A percentile compares a stretch with the other conserved stretches of the same genome.
Evolutionary conservation across 1,140 invertebrate species (phyloP).

Genomic region (Dendroctonus ponderosae): DNA sequence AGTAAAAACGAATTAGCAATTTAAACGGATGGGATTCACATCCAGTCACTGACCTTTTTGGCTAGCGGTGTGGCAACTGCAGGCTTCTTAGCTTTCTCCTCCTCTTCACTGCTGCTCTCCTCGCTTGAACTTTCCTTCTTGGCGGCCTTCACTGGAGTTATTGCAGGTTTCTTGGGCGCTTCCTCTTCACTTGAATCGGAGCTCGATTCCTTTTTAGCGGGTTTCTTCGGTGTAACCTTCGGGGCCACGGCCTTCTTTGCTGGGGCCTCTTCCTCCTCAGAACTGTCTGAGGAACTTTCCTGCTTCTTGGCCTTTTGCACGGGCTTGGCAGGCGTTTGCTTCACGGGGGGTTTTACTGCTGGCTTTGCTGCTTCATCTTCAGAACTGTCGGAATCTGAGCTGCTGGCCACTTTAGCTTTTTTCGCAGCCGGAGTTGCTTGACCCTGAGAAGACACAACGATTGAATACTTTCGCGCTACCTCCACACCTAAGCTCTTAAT

Average conservation of each 20-base stretch:
- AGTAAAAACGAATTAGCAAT: not conserved
- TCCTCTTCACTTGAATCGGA: slow-evolving; percentile 44
- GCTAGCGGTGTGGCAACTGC: not conserved
- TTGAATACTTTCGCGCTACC: no score
- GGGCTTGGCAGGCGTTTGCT: not conserved
- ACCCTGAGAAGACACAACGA: slow-evolving; percentile 20
- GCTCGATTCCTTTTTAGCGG: not conserved
- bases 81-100: slow-evolving; percentile 1
- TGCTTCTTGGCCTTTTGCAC: slow-evolving; percentile 3
- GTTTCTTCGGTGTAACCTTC: not conserved
- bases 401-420: slow-evolving; percentile 10
- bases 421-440: slow-evolving; percentile 39
- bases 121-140: slow-evolving; percentile 44
- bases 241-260: slow-evolving; percentile 13
- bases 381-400: slow-evolving; percentile 30
- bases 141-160: slow-evolving; percentile 16
- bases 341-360: slow-evolving; percentile 6
- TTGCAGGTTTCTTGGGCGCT: slow-evolving; percentile 4
- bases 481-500: slow-evolving; percentile 33
- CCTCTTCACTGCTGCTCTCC: slow-evolving; percentile 39
- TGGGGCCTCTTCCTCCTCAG: slow-evolving; percentile 20
- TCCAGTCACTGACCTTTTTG: not conserved
- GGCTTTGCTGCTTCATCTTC: slow-evolving; percentile 16
- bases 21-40: not conserved
- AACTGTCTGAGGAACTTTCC: slow-evolving; percentile 27